Conservation (phyloP, 2,113 vertebrate genomes). For the Canis aureus region DNA sequence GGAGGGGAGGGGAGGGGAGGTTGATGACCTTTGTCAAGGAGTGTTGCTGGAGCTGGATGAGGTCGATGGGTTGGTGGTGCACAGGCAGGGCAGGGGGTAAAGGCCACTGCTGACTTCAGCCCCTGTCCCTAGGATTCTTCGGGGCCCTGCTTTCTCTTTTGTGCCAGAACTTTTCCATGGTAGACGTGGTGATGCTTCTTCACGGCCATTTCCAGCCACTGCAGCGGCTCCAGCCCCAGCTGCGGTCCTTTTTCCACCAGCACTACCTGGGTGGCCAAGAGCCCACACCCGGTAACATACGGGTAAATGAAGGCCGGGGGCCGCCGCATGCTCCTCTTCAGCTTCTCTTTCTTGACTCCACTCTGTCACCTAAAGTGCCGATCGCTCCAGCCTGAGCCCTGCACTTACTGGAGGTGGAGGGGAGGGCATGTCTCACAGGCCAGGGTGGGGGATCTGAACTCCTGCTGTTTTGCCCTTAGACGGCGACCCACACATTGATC, state of each 20-base stretch:
- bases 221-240: constrained; percentile 93
- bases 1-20: too few species aligned
- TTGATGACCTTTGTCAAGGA: neutral
- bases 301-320: constrained; percentile 84
- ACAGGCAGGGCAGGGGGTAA: neutral
- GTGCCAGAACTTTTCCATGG: constrained; percentile 96
- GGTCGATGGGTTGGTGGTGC: neutral
- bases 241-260: constrained; percentile 94
- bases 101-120: neutral
- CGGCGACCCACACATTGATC: constrained; percentile 90
- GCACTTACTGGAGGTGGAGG: neutral
- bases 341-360: neutral
- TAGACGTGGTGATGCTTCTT: constrained; percentile 95
- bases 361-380: neutral
- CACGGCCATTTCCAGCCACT: constrained; percentile 95
- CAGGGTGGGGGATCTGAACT: neutral
- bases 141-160: constrained; percentile 94
- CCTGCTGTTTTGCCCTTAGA: constrained; percentile 16
- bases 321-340: neutral
- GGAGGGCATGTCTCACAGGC: neutral
- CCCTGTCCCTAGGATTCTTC: constrained; percentile 91
- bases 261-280: constrained; percentile 93
- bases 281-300: constrained; percentile 92
- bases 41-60: neutral
- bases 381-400: neutral